Conservation (phyloP, 2,113 vertebrate species). For the Mormyrus iriodes region DNA sequence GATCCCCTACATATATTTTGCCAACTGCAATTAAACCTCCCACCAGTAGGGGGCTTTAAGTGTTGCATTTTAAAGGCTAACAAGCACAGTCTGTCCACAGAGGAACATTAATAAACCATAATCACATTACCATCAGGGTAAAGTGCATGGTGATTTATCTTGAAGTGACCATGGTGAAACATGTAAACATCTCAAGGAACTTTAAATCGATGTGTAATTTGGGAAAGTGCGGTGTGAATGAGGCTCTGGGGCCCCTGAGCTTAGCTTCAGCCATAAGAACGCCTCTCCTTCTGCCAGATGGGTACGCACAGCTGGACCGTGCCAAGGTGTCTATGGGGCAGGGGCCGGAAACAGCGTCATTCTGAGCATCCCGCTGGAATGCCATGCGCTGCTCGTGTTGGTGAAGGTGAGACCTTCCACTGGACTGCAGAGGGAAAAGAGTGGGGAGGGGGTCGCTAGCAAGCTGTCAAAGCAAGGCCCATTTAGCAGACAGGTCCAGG, state of each 20-base stretch:
- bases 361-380: not conserved
- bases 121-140: not conserved
- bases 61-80: not conserved
- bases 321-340: no score
- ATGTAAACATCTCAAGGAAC: not conserved
- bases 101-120: not conserved
- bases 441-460: not conserved
- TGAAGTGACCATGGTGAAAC: not conserved
- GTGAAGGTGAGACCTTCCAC: not conserved
- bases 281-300: not conserved
- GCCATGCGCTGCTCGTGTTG: not conserved
- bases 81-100: not conserved
- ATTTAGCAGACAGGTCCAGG: not conserved
- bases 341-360: not conserved
- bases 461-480: not conserved
- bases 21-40: not conserved
- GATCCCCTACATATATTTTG: not conserved
- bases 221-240: not conserved
- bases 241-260: not conserved
- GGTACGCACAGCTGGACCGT: no score
- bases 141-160: not conserved
- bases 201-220: not conserved
- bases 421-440: no score
- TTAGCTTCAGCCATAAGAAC: not conserved
- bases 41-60: not conserved